Percentiles rank a stretch among this genome's conserved stretches.
These are phyloP conservation scores for Rhopalosiphum padi DNA, from an alignment of 1,140 invertebrate genomes.

Conservation along the genomic window DNA sequence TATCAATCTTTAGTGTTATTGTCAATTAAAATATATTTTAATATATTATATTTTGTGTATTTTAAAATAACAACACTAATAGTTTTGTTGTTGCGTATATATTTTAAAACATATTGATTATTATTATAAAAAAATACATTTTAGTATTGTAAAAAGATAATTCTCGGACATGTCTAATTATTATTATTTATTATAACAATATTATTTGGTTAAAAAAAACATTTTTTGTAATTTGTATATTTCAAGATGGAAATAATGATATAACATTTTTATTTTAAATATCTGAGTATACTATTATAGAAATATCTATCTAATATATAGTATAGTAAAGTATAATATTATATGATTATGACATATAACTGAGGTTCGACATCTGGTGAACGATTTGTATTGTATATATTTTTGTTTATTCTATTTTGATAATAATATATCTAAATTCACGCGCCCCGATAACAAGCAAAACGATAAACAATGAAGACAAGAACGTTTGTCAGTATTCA, in stretches of 20 bases:
- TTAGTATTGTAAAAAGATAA: no score
- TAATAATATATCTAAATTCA: neutral
- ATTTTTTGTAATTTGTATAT: neutral
- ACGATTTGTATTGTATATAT: neutral
- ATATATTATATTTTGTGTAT: no score
- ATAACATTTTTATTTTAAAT: neutral
- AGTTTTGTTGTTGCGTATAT: no score
- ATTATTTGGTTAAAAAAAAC: neutral
- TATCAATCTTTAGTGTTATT: no score
- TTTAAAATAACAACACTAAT: no score
- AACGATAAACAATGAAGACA: constrained; percentile 27
- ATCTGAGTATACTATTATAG: neutral
- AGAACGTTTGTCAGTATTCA: neutral
- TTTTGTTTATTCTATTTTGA: neutral
- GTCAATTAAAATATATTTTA: no score
- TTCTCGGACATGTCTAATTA: no score
- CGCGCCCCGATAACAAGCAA: neutral
- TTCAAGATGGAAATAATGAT: neutral
- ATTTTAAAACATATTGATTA: no score
- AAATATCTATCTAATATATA: neutral
- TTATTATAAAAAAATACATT: no score
- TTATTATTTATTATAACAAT: neutral
- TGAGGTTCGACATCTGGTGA: neutral
- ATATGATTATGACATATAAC: neutral
- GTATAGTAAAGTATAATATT: neutral